Base-by-base conservation (phyloP, 2,888 invertebrate species). In the Agrochola lota region DNA sequence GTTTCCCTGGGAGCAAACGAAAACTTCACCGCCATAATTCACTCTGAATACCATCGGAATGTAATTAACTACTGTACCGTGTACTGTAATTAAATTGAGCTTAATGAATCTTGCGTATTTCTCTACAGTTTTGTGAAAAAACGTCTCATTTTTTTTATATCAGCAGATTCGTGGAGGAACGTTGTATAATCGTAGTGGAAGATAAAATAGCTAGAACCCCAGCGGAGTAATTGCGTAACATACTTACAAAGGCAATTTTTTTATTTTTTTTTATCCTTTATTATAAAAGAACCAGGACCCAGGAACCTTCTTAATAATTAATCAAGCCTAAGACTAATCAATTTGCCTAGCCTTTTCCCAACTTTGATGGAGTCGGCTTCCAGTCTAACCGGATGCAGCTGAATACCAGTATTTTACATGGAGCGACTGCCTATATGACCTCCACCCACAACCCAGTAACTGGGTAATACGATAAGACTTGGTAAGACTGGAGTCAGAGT, bases 41-140 rank as follows among this genome's bases (percentile, higher is more conserved):
- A 88, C 77, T 74, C 75, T 75, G 87, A 87, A 87, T 71, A 78
- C 77, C 87, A 87, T 88, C 75, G 89, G 79, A 88, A 85, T 87
- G 82, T 87, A 87, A 87, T 88, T 87, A 87, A 87, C 87, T 85
- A 77, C 73, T 70, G 78, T 78, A 77, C 71, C 81, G 82, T 87
- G 79, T 87, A 83, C 89, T 81, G 89, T 87, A 88, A 88, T 87
- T 87, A 87, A 88, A 87, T 81, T 78, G 74, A 76, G 80, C 82
- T 77, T 87, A 88, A 87, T 86, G 81, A 83, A 88, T 87, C 77
- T 86, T 86, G 79, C 46, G 74, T 84, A 83, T 86, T 78, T 83
- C 84, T 75, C 59, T 67, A 71, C 55, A 78, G 20, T 86, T 75
- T 86, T 67, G 60, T 63, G 62, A 35, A 77, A 77, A 64, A 70